A percentile compares a stretch with the other conserved stretches of the same genome.
phyloP scores from a whole-genome alignment of 2,797 vertebrate species.

The Rhadinocentrus ornatus region DNA sequence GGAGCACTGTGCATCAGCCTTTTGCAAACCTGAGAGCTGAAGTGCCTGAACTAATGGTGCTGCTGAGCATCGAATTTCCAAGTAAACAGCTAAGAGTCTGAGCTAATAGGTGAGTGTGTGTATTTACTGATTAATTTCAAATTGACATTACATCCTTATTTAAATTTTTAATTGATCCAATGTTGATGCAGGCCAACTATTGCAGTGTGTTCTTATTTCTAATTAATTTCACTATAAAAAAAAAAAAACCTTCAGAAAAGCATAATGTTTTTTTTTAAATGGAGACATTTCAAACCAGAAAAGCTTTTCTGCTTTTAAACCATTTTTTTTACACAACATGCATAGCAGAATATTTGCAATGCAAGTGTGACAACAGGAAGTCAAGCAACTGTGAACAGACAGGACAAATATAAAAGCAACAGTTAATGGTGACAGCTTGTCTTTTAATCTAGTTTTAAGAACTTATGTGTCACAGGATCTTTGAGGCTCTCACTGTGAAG shows the following conservation, averaged over 20 bases:
- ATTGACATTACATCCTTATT: neutral
- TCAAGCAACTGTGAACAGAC: neutral
- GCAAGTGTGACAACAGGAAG: slow-evolving; percentile 1
- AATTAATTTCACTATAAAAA: too few relatives aligned
- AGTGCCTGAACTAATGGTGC: slow-evolving; percentile 51
- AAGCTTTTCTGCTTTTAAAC: neutral
- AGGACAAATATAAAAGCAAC: neutral
- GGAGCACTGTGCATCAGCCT: slow-evolving; percentile 23
- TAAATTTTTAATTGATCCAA: neutral
- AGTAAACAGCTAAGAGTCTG: slow-evolving; percentile 41
- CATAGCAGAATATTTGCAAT: neutral
- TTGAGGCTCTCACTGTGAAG: neutral
- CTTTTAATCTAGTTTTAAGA: neutral
- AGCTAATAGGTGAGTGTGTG: neutral
- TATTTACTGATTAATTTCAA: too few relatives aligned
- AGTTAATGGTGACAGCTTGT: neutral
- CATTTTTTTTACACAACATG: neutral
- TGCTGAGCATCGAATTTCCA: slow-evolving; percentile 37
- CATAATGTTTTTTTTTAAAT: neutral
- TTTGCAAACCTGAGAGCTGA: slow-evolving; percentile 40
- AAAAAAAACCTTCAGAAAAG: neutral
- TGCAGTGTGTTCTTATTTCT: neutral
- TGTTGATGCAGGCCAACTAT: too few relatives aligned
- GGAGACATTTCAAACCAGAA: neutral
- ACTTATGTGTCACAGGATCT: neutral